phyloP scores from a whole-genome alignment of 2,888 invertebrate species.

The Hetaerina titia region DNA sequence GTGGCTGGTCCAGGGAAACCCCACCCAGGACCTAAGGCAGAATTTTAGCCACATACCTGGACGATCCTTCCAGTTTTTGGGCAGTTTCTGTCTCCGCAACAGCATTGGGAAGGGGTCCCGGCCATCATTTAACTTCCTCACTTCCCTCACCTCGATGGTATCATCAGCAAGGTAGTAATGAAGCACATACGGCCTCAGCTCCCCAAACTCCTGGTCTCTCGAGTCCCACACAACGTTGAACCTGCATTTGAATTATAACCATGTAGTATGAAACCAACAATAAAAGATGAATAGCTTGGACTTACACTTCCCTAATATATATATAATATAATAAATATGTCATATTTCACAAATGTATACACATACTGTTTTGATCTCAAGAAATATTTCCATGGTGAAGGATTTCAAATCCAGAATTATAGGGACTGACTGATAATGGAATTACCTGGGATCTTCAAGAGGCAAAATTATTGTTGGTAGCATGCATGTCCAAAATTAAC shows the following conservation, averaged over 20 bases:
- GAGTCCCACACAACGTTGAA: conserved; percentile 79
- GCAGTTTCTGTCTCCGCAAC: conserved; percentile 87
- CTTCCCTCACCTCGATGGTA: conserved; percentile 87
- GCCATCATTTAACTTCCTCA: conserved; percentile 85
- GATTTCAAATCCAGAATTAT: too few relatives aligned
- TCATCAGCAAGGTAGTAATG: conserved; percentile 91
- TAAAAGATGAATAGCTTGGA: too few relatives aligned
- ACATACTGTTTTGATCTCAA: background rate
- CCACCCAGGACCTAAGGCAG: background rate
- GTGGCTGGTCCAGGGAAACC: too few relatives aligned
- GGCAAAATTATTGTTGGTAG: too few relatives aligned
- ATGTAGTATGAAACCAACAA: background rate
- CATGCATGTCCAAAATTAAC: too few relatives aligned
- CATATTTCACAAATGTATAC: background rate
- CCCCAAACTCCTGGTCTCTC: conserved; percentile 76
- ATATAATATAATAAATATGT: background rate
- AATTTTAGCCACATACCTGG: conserved; percentile 76
- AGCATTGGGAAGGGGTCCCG: conserved; percentile 88
- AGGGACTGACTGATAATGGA: too few relatives aligned
- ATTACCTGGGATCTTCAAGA: too few relatives aligned
- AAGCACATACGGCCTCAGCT: conserved; percentile 81
- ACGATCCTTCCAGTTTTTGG: conserved; percentile 84
- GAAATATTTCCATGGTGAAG: too few relatives aligned
- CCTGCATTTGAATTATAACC: conserved; percentile 71
- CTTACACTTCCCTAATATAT: background rate